These are phyloP conservation scores for Norana najaformis DNA, from an alignment of 2,888 invertebrate genomes.

Conservation along the genomic window DNA sequence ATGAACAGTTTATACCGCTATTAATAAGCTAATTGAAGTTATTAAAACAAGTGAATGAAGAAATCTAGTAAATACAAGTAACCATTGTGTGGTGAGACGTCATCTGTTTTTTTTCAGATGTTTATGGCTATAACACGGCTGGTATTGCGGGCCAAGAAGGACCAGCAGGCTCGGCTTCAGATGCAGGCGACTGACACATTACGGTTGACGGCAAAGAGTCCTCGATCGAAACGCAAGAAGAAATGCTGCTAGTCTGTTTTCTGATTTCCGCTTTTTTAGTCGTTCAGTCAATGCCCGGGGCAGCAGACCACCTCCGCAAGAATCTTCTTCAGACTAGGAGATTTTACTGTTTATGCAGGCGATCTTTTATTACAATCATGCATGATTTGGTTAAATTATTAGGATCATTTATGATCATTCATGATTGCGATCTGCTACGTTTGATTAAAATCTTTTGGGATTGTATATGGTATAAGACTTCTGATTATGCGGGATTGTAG, in stretches of 20 bases:
- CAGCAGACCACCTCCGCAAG: neutral
- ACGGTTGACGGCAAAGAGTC: slow-evolving; percentile 34
- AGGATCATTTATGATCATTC: neutral
- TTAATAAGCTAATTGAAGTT: neutral
- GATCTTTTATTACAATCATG: neutral
- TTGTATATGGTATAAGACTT: neutral
- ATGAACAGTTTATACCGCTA: neutral
- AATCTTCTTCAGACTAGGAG: slow-evolving; percentile 13
- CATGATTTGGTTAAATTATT: neutral
- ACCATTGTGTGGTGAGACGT: slow-evolving; percentile 1
- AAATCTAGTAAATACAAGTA: neutral
- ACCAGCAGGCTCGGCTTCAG: slow-evolving; percentile 42
- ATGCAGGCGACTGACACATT: slow-evolving; percentile 39
- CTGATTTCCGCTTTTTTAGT: neutral
- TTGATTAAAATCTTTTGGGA: neutral
- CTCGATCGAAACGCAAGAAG: slow-evolving; percentile 29
- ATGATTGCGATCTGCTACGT: neutral
- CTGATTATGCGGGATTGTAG: neutral
- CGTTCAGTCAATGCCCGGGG: slow-evolving; percentile 1
- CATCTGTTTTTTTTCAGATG: slow-evolving; percentile 40
- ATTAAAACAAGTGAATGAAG: neutral
- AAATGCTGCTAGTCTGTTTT: slow-evolving; percentile 30
- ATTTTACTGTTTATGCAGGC: neutral
- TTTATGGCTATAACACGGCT: slow-evolving; percentile 43
- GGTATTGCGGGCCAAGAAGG: slow-evolving; percentile 43